These are phyloP conservation scores for Pangasius sanitwongsei DNA, from an alignment of 2,797 vertebrate genomes.

Conservation along the genomic window DNA sequence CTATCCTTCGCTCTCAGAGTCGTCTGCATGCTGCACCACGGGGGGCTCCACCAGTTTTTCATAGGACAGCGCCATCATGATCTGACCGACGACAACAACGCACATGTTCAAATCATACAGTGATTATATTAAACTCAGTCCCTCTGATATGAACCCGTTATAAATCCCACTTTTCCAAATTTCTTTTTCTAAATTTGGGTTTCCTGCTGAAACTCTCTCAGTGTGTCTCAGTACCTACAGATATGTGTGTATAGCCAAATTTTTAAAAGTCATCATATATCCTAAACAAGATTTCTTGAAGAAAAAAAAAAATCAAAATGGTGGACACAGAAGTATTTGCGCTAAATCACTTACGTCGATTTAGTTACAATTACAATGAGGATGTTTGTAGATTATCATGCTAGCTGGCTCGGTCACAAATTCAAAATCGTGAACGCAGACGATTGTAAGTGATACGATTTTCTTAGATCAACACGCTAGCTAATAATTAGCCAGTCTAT, in stretches of 20 bases:
- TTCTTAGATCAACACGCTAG: too few species aligned
- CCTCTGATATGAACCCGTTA: not conserved
- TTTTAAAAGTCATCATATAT: too few species aligned
- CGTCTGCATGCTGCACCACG: constrained; percentile 66
- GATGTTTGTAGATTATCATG: not conserved
- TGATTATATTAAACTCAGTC: not conserved
- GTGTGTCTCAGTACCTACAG: too few species aligned
- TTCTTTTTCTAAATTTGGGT: too few species aligned
- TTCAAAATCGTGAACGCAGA: too few species aligned
- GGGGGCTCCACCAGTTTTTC: constrained; percentile 74
- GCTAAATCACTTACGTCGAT: not conserved
- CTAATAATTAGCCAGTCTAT: not conserved
- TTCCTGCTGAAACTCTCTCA: too few species aligned
- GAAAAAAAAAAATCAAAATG: too few species aligned
- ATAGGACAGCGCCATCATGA: constrained; percentile 81
- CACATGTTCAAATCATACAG: not conserved
- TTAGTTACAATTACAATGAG: not conserved
- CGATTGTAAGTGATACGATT: too few species aligned
- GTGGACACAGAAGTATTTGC: too few species aligned
- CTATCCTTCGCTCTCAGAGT: constrained; percentile 71
- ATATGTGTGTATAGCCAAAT: too few species aligned
- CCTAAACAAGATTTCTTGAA: too few species aligned
- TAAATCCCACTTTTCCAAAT: too few species aligned
- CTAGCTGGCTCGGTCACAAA: not conserved
- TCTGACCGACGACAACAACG: constrained; percentile 61